These are phyloP conservation scores for Chymomyza caudatula DNA, from an alignment of 2,888 invertebrate genomes.

Conservation along the genomic window DNA sequence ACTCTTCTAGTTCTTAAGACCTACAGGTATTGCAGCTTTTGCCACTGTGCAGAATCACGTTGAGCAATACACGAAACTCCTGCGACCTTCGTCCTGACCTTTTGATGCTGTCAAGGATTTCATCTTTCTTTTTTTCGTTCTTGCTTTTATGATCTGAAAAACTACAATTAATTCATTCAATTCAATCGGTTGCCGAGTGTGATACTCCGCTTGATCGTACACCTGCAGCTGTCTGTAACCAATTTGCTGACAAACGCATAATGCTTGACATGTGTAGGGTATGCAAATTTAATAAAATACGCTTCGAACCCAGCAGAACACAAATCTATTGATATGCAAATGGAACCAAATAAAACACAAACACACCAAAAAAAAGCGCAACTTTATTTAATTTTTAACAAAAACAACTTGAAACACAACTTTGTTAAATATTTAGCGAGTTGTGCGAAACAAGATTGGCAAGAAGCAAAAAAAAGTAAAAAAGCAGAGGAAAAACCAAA, in stretches of 20 bases:
- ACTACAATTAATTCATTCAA: no score
- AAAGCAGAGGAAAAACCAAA: slow-evolving; percentile 10
- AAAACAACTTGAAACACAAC: neutral
- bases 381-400: neutral
- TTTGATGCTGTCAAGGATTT: no score
- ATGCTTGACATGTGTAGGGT: neutral
- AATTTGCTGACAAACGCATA: neutral
- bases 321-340: slow-evolving; percentile 51
- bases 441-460: neutral
- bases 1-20: no score
- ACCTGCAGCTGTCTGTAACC: neutral
- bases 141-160: no score
- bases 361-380: neutral
- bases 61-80: no score
- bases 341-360: neutral
- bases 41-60: no score
- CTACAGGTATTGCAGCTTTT: no score
- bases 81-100: no score
- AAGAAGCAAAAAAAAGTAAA: slow-evolving; percentile 3
- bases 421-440: neutral
- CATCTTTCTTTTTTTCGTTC: no score
- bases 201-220: no score
- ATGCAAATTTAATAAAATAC: neutral
- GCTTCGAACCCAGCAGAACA: neutral
- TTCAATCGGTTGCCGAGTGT: no score